Conservation (phyloP, 2,113 vertebrate species). For the Gopherus flavomarginatus region DNA sequence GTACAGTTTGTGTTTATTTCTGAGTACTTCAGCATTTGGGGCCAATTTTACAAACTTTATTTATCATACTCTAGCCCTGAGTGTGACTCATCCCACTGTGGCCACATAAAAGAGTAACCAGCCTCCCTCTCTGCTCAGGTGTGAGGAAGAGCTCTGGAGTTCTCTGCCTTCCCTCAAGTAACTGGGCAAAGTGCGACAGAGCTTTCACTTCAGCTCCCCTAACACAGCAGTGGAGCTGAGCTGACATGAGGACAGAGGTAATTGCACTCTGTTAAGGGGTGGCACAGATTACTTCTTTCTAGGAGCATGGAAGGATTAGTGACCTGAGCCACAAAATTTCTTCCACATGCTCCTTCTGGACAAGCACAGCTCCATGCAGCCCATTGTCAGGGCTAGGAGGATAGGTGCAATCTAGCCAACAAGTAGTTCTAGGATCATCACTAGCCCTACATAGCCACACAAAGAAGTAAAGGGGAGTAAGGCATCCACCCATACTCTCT, state of each 20-base stretch:
- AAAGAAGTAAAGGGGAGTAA: not conserved
- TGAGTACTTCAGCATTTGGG: not conserved
- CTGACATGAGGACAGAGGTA: conserved; percentile 6
- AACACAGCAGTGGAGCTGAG: not conserved
- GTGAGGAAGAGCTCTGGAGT: not conserved
- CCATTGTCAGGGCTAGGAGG: not conserved
- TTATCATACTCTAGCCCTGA: not conserved
- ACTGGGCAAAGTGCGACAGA: not conserved
- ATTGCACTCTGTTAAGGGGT: not conserved
- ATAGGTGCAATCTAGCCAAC: not conserved
- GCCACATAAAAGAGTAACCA: not conserved
- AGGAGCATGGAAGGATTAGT: not conserved
- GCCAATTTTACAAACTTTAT: not conserved
- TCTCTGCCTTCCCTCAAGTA: not conserved
- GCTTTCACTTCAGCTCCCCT: not conserved
- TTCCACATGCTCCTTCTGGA: not conserved
- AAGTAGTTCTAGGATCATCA: not conserved
- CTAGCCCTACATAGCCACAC: not conserved
- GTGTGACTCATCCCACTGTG: not conserved
- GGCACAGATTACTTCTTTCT: not conserved
- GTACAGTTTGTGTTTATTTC: not conserved
- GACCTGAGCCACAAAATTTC: not conserved
- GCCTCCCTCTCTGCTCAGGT: not conserved
- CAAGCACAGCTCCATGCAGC: not conserved
- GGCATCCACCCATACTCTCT: not conserved